A percentile compares a stretch with the other conserved stretches of the same genome.
phyloP scores from a whole-genome alignment of 2,888 invertebrate genomes.

The Psococerastis gibbosa region DNA sequence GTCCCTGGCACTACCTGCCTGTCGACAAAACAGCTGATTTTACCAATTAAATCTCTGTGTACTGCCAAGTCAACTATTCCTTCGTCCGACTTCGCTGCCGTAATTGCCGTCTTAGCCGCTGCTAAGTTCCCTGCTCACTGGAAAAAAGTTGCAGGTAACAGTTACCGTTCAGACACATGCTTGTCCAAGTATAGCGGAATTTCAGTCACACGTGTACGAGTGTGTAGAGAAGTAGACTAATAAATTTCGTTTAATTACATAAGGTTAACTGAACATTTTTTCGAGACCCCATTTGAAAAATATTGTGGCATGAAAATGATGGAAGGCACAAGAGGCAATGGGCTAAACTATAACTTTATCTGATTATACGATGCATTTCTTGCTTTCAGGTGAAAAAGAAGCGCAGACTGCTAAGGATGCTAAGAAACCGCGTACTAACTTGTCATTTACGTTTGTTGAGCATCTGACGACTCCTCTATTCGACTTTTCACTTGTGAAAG shows the following conservation, averaged over 20 bases:
- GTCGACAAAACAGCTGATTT: constrained; percentile 38
- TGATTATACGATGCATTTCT: too few relatives aligned
- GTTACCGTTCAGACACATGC: constrained; percentile 23
- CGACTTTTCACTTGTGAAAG: constrained; percentile 27
- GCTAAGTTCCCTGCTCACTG: constrained; percentile 40
- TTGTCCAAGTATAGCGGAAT: constrained; percentile 2
- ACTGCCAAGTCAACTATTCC: constrained; percentile 47
- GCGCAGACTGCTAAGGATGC: constrained; percentile 31
- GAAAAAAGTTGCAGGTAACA: constrained; percentile 27
- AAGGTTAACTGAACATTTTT: too few relatives aligned
- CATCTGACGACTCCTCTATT: constrained; percentile 49
- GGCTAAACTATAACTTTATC: too few relatives aligned
- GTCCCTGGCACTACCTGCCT: constrained; percentile 21
- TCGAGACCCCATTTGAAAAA: too few relatives aligned
- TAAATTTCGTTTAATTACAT: too few relatives aligned
- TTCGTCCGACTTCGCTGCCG: constrained; percentile 53
- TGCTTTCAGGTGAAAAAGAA: constrained; percentile 32
- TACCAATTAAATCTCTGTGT: constrained; percentile 52
- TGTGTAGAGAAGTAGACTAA: too few relatives aligned
- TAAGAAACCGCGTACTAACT: constrained; percentile 40
- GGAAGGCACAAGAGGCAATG: too few relatives aligned
- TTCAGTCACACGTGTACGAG: too few relatives aligned
- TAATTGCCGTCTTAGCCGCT: constrained; percentile 59
- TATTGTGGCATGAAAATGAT: too few relatives aligned
- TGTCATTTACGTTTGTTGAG: constrained; percentile 50